Evolutionary conservation across 2,888 invertebrate species (phyloP).

Genomic region (Tenthredo distinguenda): DNA sequence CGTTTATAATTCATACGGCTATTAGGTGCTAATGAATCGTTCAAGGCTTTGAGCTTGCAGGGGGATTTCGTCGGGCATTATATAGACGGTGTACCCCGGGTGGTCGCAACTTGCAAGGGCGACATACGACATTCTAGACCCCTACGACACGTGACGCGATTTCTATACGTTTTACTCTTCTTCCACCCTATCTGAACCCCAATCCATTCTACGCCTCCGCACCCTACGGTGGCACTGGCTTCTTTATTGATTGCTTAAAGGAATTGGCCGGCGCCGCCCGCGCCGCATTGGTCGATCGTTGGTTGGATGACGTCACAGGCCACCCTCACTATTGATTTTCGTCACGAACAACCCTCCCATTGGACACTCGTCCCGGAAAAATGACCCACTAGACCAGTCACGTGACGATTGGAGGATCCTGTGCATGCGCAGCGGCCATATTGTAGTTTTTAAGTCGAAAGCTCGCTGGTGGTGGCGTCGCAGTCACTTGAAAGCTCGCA

Average conservation of each 20-base stretch:
- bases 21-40: conserved; percentile 47
- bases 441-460: conserved; percentile 53
- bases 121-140: conserved; percentile 10
- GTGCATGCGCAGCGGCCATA: conserved; percentile 54
- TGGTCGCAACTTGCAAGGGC: conserved; percentile 15
- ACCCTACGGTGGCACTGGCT: conserved; percentile 54
- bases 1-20: conserved; percentile 24
- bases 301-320: conserved; percentile 58
- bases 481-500: conserved; percentile 51
- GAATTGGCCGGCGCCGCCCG: conserved; percentile 75
- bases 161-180: conserved; percentile 40
- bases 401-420: conserved; percentile 55
- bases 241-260: conserved; percentile 72
- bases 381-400: conserved; percentile 56
- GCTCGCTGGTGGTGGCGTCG: conserved; percentile 45
- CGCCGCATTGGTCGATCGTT: conserved; percentile 74
- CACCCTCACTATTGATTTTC: conserved; percentile 71
- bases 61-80: neutral
- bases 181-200: conserved; percentile 20
- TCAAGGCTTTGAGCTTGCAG: conserved; percentile 14
- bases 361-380: conserved; percentile 64
- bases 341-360: conserved; percentile 64
- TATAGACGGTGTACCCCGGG: neutral
- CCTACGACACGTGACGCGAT: conserved; percentile 43
- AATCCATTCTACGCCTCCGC: conserved; percentile 41